Evolutionary conservation across 2,888 invertebrate genomes (phyloP).

Genomic region (Melinopterus prodromus): DNA sequence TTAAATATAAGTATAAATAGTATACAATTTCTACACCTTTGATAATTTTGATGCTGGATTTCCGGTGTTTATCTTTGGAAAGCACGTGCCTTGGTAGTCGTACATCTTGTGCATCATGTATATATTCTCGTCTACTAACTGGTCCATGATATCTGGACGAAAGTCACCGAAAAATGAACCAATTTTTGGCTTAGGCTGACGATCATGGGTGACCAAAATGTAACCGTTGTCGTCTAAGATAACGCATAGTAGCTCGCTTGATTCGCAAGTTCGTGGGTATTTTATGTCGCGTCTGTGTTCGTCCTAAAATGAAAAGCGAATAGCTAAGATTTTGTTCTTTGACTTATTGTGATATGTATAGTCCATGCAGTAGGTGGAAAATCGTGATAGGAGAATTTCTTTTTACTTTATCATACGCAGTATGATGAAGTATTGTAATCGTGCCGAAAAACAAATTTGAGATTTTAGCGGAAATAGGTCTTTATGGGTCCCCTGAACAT

Average conservation of each 20-base stretch:
- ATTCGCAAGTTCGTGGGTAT: slow-evolving; percentile 68
- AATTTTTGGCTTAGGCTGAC: slow-evolving; percentile 66
- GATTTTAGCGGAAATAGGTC: no score
- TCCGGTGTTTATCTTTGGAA: slow-evolving; percentile 70
- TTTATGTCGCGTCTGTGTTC: slow-evolving; percentile 50
- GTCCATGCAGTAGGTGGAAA: no score
- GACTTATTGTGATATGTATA: no score
- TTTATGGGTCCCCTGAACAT: no score
- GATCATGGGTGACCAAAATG: slow-evolving; percentile 77
- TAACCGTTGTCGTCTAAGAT: slow-evolving; percentile 91
- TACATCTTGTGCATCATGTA: slow-evolving; percentile 79
- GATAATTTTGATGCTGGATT: slow-evolving; percentile 59
- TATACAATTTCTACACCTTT: no score
- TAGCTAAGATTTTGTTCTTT: background rate
- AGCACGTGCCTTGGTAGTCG: slow-evolving; percentile 92
- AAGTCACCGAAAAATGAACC: slow-evolving; percentile 91
- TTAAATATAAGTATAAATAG: no score
- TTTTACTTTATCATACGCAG: no score
- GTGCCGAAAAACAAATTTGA: no score
- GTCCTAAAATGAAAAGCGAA: slow-evolving; percentile 44
- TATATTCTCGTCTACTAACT: slow-evolving; percentile 77
- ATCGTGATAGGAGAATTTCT: no score
- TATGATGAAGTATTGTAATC: no score
- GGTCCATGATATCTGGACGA: slow-evolving; percentile 74
- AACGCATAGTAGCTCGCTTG: slow-evolving; percentile 80